phyloP scores from a whole-genome alignment of 2,888 invertebrate species.

The Xylocampa areola region DNA sequence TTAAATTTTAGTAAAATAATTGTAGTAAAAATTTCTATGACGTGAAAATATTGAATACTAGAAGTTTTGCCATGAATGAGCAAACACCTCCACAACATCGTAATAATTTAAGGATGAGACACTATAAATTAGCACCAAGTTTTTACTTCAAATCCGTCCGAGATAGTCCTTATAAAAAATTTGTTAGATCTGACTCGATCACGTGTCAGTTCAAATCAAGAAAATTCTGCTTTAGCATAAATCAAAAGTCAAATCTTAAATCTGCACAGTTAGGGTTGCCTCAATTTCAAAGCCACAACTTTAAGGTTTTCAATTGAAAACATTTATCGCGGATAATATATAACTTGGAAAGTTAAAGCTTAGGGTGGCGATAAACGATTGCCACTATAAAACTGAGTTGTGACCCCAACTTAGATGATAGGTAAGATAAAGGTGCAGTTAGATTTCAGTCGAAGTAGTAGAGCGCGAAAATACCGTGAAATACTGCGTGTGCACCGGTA shows the following conservation, averaged over 20 bases:
- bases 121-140: too few relatives aligned
- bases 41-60: too few relatives aligned
- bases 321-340: constrained; percentile 55
- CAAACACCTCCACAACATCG: too few relatives aligned
- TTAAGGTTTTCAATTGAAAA: constrained; percentile 53
- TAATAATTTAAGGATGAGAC: too few relatives aligned
- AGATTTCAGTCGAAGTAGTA: constrained; percentile 51
- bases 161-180: too few relatives aligned
- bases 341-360: constrained; percentile 61
- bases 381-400: constrained; percentile 76
- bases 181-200: not conserved
- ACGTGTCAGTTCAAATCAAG: not conserved
- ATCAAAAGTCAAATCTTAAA: constrained; percentile 36
- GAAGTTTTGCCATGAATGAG: too few relatives aligned
- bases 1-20: too few relatives aligned
- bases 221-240: constrained; percentile 3
- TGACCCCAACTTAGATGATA: constrained; percentile 67
- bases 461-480: constrained; percentile 16
- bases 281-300: constrained; percentile 44
- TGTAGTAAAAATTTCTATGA: too few relatives aligned
- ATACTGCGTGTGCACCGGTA: constrained; percentile 18
- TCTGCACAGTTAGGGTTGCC: constrained; percentile 18
- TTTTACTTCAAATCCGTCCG: too few relatives aligned
- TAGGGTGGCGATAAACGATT: constrained; percentile 69
- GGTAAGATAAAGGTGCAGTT: constrained; percentile 67